A percentile compares a stretch with the other conserved stretches of the same genome.
These are phyloP conservation scores for Bembecia ichneumoniformis DNA, from an alignment of 2,888 invertebrate genomes.

Conservation along the genomic window DNA sequence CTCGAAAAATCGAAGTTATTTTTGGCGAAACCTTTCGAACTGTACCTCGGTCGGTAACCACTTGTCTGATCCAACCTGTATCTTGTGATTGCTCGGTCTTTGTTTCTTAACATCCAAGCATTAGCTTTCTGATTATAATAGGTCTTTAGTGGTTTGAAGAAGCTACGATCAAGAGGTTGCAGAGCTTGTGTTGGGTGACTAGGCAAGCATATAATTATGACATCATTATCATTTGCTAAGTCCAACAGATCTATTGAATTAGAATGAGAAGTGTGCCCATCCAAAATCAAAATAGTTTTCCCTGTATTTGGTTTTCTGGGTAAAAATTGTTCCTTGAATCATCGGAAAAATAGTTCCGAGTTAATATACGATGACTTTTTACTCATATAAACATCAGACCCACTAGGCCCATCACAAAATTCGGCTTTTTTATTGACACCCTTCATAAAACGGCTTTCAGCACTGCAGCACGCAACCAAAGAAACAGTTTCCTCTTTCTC, in stretches of 20 bases:
- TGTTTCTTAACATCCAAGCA: too few species aligned
- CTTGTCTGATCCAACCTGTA: too few species aligned
- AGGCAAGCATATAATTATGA: slow-evolving; percentile 1
- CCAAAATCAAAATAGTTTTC: slow-evolving; percentile 18
- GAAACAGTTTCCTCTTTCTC: too few species aligned
- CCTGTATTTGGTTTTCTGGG: slow-evolving; percentile 16
- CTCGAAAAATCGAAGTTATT: too few species aligned
- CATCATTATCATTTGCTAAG: slow-evolving; percentile 8
- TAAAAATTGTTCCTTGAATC: slow-evolving; percentile 14
- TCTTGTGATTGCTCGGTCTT: too few species aligned
- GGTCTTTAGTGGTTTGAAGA: slow-evolving; percentile 2
- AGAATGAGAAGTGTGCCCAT: slow-evolving; percentile 18
- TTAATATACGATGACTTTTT: slow-evolving; percentile 15
- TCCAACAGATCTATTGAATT: slow-evolving; percentile 15
- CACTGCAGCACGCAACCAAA: slow-evolving; percentile 18
- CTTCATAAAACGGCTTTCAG: slow-evolving; percentile 16
- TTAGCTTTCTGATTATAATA: too few species aligned
- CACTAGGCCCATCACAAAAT: slow-evolving; percentile 15
- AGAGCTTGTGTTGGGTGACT: slow-evolving; percentile 3
- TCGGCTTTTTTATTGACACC: slow-evolving; percentile 18
- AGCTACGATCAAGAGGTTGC: slow-evolving; percentile 3
- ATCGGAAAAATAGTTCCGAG: slow-evolving; percentile 12
- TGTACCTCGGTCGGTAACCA: too few species aligned
- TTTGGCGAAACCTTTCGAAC: too few species aligned
- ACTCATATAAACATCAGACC: slow-evolving; percentile 14